phyloP scores from a whole-genome alignment of 2,888 invertebrate genomes.

The Drosophila heteroneura region DNA sequence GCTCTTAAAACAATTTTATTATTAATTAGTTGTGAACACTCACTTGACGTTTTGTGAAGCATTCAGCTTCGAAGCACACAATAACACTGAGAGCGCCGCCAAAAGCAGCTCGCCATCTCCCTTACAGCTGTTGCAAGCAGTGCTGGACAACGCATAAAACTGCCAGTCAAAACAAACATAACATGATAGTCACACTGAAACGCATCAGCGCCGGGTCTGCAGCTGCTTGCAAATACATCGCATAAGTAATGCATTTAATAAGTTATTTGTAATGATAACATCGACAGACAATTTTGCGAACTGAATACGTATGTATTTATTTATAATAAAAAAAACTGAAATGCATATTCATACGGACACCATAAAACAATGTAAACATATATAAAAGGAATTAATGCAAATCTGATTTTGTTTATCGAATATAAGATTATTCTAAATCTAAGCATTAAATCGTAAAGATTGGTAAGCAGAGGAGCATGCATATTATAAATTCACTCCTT shows the following conservation, averaged over 20 bases:
- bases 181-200: constrained; percentile 25
- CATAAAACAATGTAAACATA: not conserved
- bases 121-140: constrained; percentile 56
- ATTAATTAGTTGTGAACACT: constrained; percentile 55
- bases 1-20: constrained; percentile 52
- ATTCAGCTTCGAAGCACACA: constrained; percentile 48
- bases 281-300: not conserved
- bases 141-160: constrained; percentile 41
- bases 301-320: not conserved
- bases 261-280: not conserved
- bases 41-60: constrained; percentile 41
- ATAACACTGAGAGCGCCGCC: constrained; percentile 45
- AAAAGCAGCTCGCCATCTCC: constrained; percentile 24
- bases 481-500: not conserved
- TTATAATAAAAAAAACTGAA: not conserved
- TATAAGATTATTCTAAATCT: not conserved
- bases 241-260: not conserved
- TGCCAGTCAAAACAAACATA: constrained; percentile 58
- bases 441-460: not conserved
- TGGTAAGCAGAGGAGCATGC: not conserved
- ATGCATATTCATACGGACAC: not conserved
- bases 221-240: constrained; percentile 36
- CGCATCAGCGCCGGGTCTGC: constrained; percentile 6
- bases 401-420: not conserved
- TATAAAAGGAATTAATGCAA: not conserved